Percentiles rank a stretch among this genome's conserved stretches.
Evolutionary conservation across 2,888 invertebrate species (phyloP).

Genomic region (Dolichopus griseipennis): DNA sequence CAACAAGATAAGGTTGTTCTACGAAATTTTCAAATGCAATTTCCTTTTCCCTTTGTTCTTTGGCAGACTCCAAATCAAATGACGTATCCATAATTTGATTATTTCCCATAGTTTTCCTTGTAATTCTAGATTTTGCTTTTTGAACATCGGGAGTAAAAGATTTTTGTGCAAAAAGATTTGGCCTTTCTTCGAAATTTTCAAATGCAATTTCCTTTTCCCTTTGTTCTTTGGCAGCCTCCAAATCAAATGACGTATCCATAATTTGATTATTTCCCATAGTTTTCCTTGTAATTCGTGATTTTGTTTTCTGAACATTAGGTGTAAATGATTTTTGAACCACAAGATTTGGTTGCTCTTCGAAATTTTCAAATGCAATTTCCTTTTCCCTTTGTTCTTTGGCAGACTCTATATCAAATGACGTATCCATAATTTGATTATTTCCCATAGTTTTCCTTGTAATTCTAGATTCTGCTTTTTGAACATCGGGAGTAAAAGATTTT

Average conservation of each 20-base stretch:
- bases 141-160: constrained; percentile 13
- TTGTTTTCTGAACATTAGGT: constrained; percentile 15
- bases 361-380: constrained; percentile 18
- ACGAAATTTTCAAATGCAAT: constrained; percentile 17
- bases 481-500: constrained; percentile 12
- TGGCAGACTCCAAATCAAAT: constrained; percentile 15
- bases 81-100: not conserved
- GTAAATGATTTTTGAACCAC: constrained; percentile 15
- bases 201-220: constrained; percentile 16
- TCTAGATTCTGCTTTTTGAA: constrained; percentile 16
- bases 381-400: constrained; percentile 16
- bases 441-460: constrained; percentile 18
- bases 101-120: constrained; percentile 13
- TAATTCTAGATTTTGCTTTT: not conserved
- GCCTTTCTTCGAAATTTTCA: constrained; percentile 16
- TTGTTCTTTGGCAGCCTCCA: constrained; percentile 7
- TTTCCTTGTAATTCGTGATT: not conserved
- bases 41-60: constrained; percentile 13
- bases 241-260: constrained; percentile 11
- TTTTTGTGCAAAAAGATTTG: not conserved
- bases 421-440: not conserved
- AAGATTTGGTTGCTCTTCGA: constrained; percentile 14
- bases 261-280: constrained; percentile 14
- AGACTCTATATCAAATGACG: not conserved
- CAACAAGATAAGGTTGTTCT: constrained; percentile 12